Evolutionary conservation across 2,888 invertebrate genomes (phyloP).

Genomic region (Pterostichus niger): DNA sequence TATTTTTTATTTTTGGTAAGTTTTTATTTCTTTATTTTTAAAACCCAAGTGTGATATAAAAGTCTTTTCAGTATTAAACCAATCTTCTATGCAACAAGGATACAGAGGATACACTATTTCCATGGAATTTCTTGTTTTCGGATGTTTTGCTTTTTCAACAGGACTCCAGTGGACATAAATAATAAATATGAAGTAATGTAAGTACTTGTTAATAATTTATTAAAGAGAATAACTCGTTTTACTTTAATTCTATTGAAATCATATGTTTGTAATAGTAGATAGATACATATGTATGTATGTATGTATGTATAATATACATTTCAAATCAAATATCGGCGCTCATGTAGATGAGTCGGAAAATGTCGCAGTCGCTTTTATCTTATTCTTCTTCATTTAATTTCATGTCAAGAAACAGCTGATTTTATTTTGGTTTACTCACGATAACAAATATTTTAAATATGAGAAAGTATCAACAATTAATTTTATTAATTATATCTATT

Average conservation of each 20-base stretch:
- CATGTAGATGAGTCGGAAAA: background rate
- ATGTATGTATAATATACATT: background rate
- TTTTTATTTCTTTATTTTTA: conserved; percentile 14
- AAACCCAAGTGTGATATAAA: background rate
- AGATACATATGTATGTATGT: too few relatives aligned
- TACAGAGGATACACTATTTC: background rate
- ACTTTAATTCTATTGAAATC: too few relatives aligned
- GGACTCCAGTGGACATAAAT: background rate
- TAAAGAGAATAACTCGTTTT: background rate
- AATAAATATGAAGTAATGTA: background rate
- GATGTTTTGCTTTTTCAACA: too few relatives aligned
- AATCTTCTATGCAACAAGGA: background rate
- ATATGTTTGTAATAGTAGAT: too few relatives aligned
- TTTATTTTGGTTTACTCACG: background rate
- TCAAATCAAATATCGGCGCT: background rate
- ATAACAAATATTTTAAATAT: conserved; percentile 76
- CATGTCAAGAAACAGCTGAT: conserved; percentile 21
- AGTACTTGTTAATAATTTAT: conserved; percentile 5
- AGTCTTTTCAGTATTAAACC: background rate
- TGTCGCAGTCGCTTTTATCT: background rate
- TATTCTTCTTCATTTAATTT: conserved; percentile 8
- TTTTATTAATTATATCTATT: conserved; percentile 85
- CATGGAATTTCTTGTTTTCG: too few relatives aligned
- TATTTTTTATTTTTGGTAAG: conserved; percentile 13
- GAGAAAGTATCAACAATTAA: conserved; percentile 91